Conservation (phyloP, 2,888 invertebrate genomes). For the Leucozona laternaria region DNA sequence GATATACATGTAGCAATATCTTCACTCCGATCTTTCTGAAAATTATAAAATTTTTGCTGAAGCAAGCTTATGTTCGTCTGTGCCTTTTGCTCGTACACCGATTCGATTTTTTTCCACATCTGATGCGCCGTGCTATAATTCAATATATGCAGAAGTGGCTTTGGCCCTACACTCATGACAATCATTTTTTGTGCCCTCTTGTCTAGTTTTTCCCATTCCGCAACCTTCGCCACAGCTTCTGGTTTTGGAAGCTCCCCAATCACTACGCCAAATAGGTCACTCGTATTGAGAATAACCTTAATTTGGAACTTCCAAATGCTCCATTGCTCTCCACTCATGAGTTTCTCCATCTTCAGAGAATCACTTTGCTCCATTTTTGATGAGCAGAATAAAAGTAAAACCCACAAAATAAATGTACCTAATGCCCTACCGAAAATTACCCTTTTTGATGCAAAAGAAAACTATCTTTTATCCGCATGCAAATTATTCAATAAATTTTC, state of each 20-base stretch:
- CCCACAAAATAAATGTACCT: background rate
- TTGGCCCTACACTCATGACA: constrained; percentile 17
- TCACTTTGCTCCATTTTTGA: constrained; percentile 8
- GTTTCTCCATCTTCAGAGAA: background rate
- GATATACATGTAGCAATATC: constrained; percentile 37
- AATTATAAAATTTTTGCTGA: constrained; percentile 29
- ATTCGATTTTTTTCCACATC: constrained; percentile 35
- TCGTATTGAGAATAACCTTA: constrained; percentile 37
- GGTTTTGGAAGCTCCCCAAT: constrained; percentile 11
- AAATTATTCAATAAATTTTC: background rate
- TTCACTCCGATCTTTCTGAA: constrained; percentile 17
- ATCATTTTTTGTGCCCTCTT: constrained; percentile 14
- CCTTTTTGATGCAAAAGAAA: constrained; percentile 24
- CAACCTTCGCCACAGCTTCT: background rate
- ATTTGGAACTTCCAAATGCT: constrained; percentile 5
- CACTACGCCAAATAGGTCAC: constrained; percentile 20
- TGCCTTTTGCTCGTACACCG: constrained; percentile 34
- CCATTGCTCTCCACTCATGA: background rate
- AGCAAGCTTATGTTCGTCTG: constrained; percentile 28
- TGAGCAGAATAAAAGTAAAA: constrained; percentile 8
- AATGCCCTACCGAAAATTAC: constrained; percentile 8
- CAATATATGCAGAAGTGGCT: background rate
- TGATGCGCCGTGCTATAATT: constrained; percentile 16
- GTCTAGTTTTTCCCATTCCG: constrained; percentile 5
- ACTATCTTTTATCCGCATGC: constrained; percentile 24